Base-by-base conservation (phyloP, 2,113 vertebrate genomes). In the Mohoua ochrocephala region DNA sequence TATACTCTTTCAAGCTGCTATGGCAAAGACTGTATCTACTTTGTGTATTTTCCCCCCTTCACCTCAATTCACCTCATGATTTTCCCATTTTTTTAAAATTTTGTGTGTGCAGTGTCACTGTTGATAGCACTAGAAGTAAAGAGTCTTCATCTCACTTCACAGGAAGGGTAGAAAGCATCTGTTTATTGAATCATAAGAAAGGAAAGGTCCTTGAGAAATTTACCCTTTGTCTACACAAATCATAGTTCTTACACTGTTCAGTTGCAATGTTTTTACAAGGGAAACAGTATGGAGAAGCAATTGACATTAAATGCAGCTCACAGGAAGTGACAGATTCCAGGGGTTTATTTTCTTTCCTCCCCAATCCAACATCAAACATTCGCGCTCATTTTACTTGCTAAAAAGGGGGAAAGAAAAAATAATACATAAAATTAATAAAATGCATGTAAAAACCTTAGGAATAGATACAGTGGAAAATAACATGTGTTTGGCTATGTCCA, bases 341-440 rank as follows among this genome's bases (percentile, higher is more conserved):
- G 56, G 37, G 20, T 54, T 73, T 91, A 6, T 84, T 89, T 78
- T 73, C 69, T 80, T 91, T 88, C 60, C 30, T 73, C 31, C 16
- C 19, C 52, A 35, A 13, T 87, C 56, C 75, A 64, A 35, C 31
- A 45, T 74, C 37, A 94, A 87, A 81, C 13, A 50, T 56, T 74
- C 0, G 0, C 20, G 76, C 60, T 98, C 93, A 97, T 96, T 97
- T 97, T 54, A 57, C 85, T 97, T 97, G 96, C 96, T 97, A 82
- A 74, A 92, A 96, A 69, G 30, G 4, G 11, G 11, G 24, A 37
- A 85, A 45, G 11, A 44, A 53, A 68, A 89, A 68, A 61, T 12
- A 73, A 26, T 2, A 75, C 37, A 68, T 79, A 30, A 74, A 75
- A 85, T 92, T 87, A 89, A 79, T 71, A 82, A 94, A 84, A 80